Evolutionary conservation across 2,797 vertebrate genomes (phyloP).

Genomic region (Diceros bicornis): DNA sequence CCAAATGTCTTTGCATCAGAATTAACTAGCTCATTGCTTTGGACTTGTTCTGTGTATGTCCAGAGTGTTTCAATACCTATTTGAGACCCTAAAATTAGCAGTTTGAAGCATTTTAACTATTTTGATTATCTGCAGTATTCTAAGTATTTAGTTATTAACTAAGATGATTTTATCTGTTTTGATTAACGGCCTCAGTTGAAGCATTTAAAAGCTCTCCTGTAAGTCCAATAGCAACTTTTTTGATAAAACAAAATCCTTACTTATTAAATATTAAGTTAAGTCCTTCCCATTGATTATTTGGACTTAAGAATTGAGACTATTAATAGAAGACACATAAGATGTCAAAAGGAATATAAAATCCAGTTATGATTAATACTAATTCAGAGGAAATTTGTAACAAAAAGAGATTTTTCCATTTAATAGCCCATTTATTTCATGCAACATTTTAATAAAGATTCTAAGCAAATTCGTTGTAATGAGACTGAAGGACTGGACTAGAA

Average conservation of each 20-base stretch:
- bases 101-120: conserved; percentile 17
- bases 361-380: conserved; percentile 68
- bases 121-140: background rate
- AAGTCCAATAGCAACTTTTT: conserved; percentile 30
- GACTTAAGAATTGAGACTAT: conserved; percentile 68
- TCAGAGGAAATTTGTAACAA: conserved; percentile 70
- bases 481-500: conserved; percentile 64
- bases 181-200: conserved; percentile 19
- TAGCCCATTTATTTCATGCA: conserved; percentile 75
- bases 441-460: conserved; percentile 74
- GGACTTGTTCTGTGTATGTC: background rate
- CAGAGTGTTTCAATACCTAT: background rate
- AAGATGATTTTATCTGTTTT: conserved; percentile 65
- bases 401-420: conserved; percentile 71
- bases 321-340: conserved; percentile 69
- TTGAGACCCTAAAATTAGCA: background rate
- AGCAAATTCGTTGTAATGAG: conserved; percentile 63
- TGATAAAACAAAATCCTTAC: conserved; percentile 59
- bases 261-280: conserved; percentile 66
- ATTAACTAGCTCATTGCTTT: background rate
- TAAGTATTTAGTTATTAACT: background rate
- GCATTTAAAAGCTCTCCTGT: conserved; percentile 1
- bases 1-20: background rate
- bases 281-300: conserved; percentile 53
- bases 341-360: conserved; percentile 60